Conservation (phyloP, 2,888 invertebrate genomes). For the Hirudinaria manillensis region DNA sequence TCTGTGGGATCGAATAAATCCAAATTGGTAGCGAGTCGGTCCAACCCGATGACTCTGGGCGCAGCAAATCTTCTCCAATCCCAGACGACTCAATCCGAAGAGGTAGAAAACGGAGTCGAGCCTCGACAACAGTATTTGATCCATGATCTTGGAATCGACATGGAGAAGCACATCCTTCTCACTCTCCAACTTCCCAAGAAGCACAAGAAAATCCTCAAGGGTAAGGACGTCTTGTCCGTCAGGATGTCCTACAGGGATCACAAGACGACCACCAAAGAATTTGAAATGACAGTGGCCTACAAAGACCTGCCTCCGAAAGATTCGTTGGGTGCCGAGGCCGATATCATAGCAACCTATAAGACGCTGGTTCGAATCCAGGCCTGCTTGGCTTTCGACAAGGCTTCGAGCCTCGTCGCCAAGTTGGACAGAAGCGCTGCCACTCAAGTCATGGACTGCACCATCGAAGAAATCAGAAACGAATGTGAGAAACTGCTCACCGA, state of each 20-base stretch:
- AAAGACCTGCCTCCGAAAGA: slow-evolving; percentile 38
- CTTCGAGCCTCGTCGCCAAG: slow-evolving; percentile 36
- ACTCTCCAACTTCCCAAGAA: slow-evolving; percentile 37
- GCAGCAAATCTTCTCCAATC: neutral
- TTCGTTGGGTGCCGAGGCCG: slow-evolving; percentile 31
- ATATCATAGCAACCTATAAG: slow-evolving; percentile 29
- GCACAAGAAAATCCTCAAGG: slow-evolving; percentile 39
- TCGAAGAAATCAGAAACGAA: slow-evolving; percentile 28
- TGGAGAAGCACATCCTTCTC: slow-evolving; percentile 35
- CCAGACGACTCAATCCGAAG: neutral
- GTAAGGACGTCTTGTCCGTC: slow-evolving; percentile 37
- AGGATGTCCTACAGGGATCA: slow-evolving; percentile 36
- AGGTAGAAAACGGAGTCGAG: neutral
- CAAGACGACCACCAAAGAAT: slow-evolving; percentile 4
- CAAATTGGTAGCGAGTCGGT: slow-evolving; percentile 8
- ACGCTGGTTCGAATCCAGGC: slow-evolving; percentile 35
- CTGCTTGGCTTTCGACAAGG: slow-evolving; percentile 31
- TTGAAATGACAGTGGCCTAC: slow-evolving; percentile 35
- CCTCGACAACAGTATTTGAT: slow-evolving; percentile 31
- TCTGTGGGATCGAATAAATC: neutral
- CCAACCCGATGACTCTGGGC: neutral
- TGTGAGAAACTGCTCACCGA: slow-evolving; percentile 33
- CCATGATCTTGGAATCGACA: slow-evolving; percentile 36
- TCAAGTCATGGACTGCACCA: slow-evolving; percentile 25
- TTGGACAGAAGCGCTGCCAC: slow-evolving; percentile 36